phyloP scores from a whole-genome alignment of 1,140 invertebrate species.

The Bombus sylvicola region DNA sequence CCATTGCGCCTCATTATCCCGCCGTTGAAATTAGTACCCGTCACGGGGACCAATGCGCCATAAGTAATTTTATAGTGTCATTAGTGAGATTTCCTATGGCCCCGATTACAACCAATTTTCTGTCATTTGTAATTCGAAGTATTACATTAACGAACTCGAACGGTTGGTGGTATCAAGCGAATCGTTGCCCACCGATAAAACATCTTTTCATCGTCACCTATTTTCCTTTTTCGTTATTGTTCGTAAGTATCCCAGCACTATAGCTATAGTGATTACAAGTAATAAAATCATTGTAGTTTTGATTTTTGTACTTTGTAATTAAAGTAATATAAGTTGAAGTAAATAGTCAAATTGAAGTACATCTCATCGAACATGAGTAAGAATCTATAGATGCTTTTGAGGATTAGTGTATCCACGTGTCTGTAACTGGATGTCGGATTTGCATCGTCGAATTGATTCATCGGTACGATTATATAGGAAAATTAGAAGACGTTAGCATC shows the following conservation, averaged over 20 bases:
- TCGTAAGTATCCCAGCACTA: too few relatives aligned
- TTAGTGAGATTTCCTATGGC: slow-evolving; percentile 68
- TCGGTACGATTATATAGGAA: slow-evolving; percentile 14
- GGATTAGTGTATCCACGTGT: too few relatives aligned
- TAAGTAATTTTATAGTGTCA: slow-evolving; percentile 74
- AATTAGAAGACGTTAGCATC: slow-evolving; percentile 29
- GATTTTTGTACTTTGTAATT: too few relatives aligned
- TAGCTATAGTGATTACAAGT: too few relatives aligned
- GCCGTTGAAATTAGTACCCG: slow-evolving; percentile 70
- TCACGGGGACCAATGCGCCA: slow-evolving; percentile 53
- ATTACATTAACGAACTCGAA: slow-evolving; percentile 28
- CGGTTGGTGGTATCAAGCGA: slow-evolving; percentile 28
- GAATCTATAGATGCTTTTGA: too few relatives aligned
- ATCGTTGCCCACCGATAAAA: slow-evolving; percentile 53
- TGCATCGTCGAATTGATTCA: slow-evolving; percentile 30
- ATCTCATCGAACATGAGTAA: neutral
- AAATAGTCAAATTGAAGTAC: too few relatives aligned
- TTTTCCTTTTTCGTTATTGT: neutral
- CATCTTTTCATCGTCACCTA: neutral
- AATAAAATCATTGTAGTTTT: too few relatives aligned
- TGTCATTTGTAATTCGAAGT: slow-evolving; percentile 61
- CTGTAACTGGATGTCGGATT: slow-evolving; percentile 24
- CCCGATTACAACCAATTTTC: slow-evolving; percentile 68
- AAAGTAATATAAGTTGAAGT: too few relatives aligned
- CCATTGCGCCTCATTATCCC: slow-evolving; percentile 69